Evolutionary conservation across 2,797 vertebrate species (phyloP).

Genomic region (Ciconia nigra): DNA sequence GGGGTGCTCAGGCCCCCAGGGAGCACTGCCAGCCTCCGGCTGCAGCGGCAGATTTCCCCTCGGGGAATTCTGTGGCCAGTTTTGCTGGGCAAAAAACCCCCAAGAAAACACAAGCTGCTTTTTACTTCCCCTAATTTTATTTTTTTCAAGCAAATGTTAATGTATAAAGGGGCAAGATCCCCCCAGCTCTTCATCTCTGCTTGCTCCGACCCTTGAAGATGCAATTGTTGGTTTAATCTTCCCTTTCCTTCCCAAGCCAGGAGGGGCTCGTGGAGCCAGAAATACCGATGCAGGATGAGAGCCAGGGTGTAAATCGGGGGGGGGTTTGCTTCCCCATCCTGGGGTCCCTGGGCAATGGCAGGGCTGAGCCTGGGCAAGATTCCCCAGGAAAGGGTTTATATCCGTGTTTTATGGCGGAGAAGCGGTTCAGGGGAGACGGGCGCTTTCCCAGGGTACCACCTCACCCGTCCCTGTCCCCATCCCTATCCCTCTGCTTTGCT

Average conservation of each 20-base stretch:
- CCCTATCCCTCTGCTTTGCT: not conserved
- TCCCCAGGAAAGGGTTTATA: not conserved
- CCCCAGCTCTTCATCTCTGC: not conserved
- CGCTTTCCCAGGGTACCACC: not conserved
- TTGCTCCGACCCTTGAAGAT: not conserved
- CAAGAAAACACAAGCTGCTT: not conserved
- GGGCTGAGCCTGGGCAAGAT: not conserved
- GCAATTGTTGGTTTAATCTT: not conserved
- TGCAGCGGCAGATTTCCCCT: not conserved
- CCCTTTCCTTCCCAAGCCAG: not conserved
- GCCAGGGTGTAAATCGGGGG: not conserved
- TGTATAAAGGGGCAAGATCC: rapidly evolving
- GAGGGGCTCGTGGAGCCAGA: not conserved
- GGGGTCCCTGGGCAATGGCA: rapidly evolving
- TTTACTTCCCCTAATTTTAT: not conserved
- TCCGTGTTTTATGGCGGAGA: rapidly evolving
- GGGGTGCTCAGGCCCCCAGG: not conserved
- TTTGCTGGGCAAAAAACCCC: not conserved
- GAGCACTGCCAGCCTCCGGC: not conserved
- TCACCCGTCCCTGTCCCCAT: not conserved
- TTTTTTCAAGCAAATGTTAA: not conserved
- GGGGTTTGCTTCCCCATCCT: not conserved
- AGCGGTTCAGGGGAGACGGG: not conserved
- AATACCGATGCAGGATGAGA: rapidly evolving
- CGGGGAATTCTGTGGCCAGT: not conserved